Conservation (phyloP, 2,113 vertebrate genomes). For the Vireo altiloquus region DNA sequence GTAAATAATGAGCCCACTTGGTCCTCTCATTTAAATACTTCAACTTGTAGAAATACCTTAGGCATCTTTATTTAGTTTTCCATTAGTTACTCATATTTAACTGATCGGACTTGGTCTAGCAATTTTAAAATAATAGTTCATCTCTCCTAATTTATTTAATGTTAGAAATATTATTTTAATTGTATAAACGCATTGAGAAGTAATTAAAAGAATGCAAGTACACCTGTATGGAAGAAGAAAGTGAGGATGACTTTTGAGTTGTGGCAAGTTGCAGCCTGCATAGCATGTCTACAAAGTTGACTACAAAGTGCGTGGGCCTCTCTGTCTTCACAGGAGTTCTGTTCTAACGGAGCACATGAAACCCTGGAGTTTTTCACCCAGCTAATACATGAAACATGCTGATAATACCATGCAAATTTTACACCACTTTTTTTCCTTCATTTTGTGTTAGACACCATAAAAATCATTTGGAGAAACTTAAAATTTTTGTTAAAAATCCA, state of each 20-base stretch:
- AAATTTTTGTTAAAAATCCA: background rate
- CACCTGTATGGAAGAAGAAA: background rate
- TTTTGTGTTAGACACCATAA: accelerated
- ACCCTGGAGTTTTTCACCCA: background rate
- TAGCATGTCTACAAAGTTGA: background rate
- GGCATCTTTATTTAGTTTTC: background rate
- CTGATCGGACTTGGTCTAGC: background rate
- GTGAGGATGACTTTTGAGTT: background rate
- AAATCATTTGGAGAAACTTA: background rate
- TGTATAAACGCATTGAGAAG: background rate
- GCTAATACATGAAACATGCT: background rate
- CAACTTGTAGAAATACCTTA: background rate
- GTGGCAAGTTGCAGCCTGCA: background rate
- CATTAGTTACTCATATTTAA: background rate
- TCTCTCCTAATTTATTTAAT: background rate
- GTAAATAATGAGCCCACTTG: background rate
- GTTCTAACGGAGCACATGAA: background rate
- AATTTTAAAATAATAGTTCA: background rate
- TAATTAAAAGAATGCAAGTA: background rate
- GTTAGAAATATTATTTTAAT: background rate
- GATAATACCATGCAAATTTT: background rate
- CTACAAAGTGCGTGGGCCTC: background rate
- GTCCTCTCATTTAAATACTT: background rate
- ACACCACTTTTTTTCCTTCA: background rate
- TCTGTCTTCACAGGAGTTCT: background rate